Percentiles rank a stretch among this genome's conserved stretches.
These are phyloP conservation scores for Sipunculus nudus DNA, from an alignment of 2,888 invertebrate species.

Conservation along the genomic window DNA sequence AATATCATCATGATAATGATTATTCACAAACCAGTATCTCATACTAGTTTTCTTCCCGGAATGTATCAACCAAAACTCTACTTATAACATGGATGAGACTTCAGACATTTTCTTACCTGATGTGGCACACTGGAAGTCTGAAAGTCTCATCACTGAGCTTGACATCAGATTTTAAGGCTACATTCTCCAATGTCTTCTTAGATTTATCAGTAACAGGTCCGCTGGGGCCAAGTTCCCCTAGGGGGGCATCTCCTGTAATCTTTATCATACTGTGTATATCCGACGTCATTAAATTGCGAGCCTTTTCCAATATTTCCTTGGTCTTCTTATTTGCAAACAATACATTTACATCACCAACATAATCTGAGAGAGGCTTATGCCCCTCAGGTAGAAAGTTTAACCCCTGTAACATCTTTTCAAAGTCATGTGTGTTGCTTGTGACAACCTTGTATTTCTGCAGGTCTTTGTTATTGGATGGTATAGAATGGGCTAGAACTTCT, in stretches of 20 bases:
- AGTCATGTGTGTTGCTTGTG: constrained; percentile 73
- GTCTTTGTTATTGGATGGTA: constrained; percentile 80
- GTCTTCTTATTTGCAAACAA: constrained; percentile 82
- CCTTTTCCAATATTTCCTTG: constrained; percentile 75
- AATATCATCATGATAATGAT: too few relatives aligned
- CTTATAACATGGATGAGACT: not conserved
- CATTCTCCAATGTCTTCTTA: constrained; percentile 40
- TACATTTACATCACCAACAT: constrained; percentile 78
- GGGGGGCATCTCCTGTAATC: constrained; percentile 46
- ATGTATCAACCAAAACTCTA: too few relatives aligned
- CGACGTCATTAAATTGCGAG: constrained; percentile 79
- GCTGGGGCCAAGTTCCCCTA: constrained; percentile 23
- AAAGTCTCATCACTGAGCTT: constrained; percentile 61
- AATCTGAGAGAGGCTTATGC: constrained; percentile 72
- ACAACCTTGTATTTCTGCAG: constrained; percentile 75
- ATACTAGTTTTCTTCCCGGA: too few relatives aligned
- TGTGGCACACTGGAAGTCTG: constrained; percentile 69
- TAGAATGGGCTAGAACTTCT: constrained; percentile 79
- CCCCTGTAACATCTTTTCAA: constrained; percentile 74
- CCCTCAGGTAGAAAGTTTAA: constrained; percentile 60
- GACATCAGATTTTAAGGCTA: constrained; percentile 39
- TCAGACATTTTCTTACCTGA: constrained; percentile 66
- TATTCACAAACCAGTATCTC: too few relatives aligned
- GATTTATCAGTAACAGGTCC: constrained; percentile 30
- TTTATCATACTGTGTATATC: constrained; percentile 78